A percentile compares a stretch with the other conserved stretches of the same genome.
phyloP scores from a whole-genome alignment of 2,797 vertebrate genomes.

The Caiman crocodilus region DNA sequence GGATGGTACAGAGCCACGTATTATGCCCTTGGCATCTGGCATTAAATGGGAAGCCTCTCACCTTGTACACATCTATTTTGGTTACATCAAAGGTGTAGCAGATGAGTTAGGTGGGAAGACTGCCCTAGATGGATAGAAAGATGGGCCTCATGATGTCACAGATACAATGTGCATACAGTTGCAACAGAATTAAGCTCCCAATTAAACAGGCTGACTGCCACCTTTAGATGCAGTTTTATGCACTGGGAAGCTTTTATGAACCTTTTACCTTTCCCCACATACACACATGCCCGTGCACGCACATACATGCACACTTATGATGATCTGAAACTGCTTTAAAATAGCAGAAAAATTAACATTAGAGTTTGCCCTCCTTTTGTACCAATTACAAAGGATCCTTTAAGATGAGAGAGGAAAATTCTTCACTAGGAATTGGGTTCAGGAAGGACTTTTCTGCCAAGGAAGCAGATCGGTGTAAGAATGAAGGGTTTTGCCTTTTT shows the following conservation, averaged over 20 bases:
- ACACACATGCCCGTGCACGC: neutral
- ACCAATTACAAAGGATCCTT: neutral
- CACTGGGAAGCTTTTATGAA: neutral
- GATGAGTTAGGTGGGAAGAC: too few species aligned
- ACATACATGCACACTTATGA: neutral
- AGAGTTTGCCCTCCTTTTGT: neutral
- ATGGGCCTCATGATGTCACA: too few species aligned
- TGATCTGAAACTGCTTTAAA: neutral
- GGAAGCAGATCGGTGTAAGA: too few species aligned
- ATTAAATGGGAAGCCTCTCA: too few species aligned
- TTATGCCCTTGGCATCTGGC: too few species aligned
- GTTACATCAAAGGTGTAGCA: too few species aligned
- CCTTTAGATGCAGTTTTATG: neutral
- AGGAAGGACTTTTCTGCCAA: too few species aligned
- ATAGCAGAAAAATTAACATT: neutral
- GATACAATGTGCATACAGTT: rapidly evolving
- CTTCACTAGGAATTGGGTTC: too few species aligned
- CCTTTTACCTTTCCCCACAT: neutral
- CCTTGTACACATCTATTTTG: too few species aligned
- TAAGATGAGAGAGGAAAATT: rapidly evolving
- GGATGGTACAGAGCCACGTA: too few species aligned
- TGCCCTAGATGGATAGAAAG: too few species aligned
- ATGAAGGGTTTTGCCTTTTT: too few species aligned
- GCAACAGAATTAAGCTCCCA: neutral
- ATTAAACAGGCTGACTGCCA: neutral